Percentiles rank a stretch among this genome's conserved stretches.
phyloP scores from a whole-genome alignment of 2,888 invertebrate genomes.

The Hipparchia semele region DNA sequence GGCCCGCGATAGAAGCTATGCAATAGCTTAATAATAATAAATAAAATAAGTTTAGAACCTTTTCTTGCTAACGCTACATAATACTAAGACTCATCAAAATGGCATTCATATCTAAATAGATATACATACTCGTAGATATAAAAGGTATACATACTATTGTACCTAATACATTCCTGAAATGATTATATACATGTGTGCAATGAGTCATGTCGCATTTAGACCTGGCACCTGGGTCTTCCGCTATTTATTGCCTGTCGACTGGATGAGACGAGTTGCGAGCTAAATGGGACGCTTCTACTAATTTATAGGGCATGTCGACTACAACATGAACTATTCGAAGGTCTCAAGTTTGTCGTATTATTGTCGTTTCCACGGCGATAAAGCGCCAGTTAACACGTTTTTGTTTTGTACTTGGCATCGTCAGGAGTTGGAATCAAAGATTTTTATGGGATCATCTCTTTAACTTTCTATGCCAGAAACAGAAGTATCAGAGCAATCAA shows the following conservation, averaged over 20 bases:
- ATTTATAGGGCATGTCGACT: conserved; percentile 16
- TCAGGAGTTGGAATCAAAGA: too few relatives aligned
- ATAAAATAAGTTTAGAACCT: too few relatives aligned
- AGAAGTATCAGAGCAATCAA: too few relatives aligned
- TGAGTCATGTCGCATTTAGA: conserved; percentile 44
- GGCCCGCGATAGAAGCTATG: too few relatives aligned
- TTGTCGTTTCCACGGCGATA: too few relatives aligned
- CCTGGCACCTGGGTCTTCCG: conserved; percentile 51
- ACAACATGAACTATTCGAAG: background rate
- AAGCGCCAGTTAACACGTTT: background rate
- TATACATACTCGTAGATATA: background rate
- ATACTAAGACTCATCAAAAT: background rate
- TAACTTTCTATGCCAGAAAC: too few relatives aligned
- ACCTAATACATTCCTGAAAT: background rate
- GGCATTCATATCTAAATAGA: background rate
- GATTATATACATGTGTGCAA: conserved; percentile 26
- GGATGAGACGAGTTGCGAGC: conserved; percentile 22
- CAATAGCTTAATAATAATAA: too few relatives aligned
- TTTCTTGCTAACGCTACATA: too few relatives aligned
- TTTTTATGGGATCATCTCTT: too few relatives aligned
- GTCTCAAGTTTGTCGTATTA: too few relatives aligned
- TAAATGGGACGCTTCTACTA: conserved; percentile 25
- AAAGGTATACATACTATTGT: background rate
- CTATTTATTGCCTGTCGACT: conserved; percentile 36
- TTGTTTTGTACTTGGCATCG: background rate